Conservation (phyloP, 2,888 invertebrate species). For the Thymelicus sylvestris region DNA sequence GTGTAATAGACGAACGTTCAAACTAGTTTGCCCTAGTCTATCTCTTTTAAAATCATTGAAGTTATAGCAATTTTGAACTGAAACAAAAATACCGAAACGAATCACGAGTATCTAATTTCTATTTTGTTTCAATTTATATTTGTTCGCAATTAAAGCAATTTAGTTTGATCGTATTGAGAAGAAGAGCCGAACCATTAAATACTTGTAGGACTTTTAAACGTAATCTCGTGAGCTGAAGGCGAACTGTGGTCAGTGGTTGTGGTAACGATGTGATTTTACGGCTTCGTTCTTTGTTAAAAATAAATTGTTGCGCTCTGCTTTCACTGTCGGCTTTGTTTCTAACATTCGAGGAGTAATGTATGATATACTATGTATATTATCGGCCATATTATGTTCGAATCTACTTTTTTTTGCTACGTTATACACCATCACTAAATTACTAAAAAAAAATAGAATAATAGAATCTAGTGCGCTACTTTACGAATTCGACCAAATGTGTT, state of each 20-base stretch:
- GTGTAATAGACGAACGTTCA: too few species aligned
- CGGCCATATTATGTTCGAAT: not conserved
- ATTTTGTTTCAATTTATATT: not conserved
- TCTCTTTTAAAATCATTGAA: too few species aligned
- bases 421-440: too few species aligned
- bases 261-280: slow-evolving; percentile 12
- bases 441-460: too few species aligned
- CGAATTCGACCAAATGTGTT: too few species aligned
- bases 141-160: slow-evolving; percentile 8
- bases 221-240: slow-evolving; percentile 6
- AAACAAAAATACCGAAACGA: too few species aligned
- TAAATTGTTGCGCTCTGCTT: slow-evolving; percentile 6
- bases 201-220: slow-evolving; percentile 12
- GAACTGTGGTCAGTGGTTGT: slow-evolving; percentile 5
- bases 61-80: too few species aligned
- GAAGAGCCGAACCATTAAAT: slow-evolving; percentile 10
- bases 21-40: too few species aligned
- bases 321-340: slow-evolving; percentile 4
- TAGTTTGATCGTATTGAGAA: slow-evolving; percentile 7
- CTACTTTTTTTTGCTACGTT: not conserved
- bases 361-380: not conserved
- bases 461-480: too few species aligned
- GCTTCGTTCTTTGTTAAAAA: slow-evolving; percentile 11
- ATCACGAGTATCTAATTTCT: not conserved
- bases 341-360: not conserved